Percentiles rank a stretch among this genome's conserved stretches.
phyloP scores from a whole-genome alignment of 1,140 invertebrate species.

The Trichomalopsis sarcophagae region DNA sequence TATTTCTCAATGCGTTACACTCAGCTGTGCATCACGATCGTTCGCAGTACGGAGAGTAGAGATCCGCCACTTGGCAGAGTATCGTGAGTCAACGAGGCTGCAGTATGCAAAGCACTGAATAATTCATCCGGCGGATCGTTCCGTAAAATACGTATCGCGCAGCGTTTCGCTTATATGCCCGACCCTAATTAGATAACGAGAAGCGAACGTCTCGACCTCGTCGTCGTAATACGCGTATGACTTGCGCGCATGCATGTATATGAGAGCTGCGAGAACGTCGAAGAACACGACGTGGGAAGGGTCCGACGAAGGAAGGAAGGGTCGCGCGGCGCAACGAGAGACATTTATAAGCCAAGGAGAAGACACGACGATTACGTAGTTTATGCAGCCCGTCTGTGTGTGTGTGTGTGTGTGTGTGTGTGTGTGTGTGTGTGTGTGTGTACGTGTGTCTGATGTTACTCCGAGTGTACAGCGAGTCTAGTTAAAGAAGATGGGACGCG shows the following conservation, averaged over 20 bases:
- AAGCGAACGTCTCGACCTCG: not conserved
- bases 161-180: not conserved
- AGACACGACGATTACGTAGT: slow-evolving; percentile 37
- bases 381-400: not conserved
- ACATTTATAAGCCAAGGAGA: slow-evolving; percentile 34
- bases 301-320: slow-evolving; percentile 20
- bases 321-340: not conserved
- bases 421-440: not conserved
- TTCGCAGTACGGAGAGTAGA: too few species aligned
- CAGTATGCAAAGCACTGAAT: not conserved
- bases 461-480: not conserved
- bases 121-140: not conserved
- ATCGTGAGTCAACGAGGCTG: not conserved
- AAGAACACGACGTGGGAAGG: not conserved
- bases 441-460: not conserved
- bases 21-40: too few species aligned
- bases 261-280: not conserved
- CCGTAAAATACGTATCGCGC: not conserved
- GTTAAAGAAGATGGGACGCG: slow-evolving; percentile 29
- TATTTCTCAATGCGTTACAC: too few species aligned
- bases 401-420: not conserved
- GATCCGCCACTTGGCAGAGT: too few species aligned
- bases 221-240: not conserved
- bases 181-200: slow-evolving; percentile 43
- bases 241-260: not conserved